Base-by-base conservation (phyloP, 92 coral and sea anemone species). In the Epizoanthus illoricatus region DNA sequence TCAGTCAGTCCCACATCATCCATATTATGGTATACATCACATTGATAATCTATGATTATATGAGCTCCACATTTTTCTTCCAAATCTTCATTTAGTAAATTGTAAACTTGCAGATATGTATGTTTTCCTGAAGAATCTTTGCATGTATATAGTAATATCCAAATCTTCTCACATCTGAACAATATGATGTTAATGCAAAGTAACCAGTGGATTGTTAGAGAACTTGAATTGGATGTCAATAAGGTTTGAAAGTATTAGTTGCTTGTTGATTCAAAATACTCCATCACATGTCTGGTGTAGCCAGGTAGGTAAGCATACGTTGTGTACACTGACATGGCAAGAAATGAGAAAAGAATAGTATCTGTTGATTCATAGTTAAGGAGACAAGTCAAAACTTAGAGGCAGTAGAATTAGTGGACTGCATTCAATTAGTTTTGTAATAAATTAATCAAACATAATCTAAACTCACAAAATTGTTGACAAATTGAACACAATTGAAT, bases 251-350 rank as follows among this genome's bases (percentile, higher is more conserved):
- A 42, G 42, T n/a, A n/a, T 78, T 70, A 78, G 12, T 78, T 63
- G 69, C 21, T 13, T 24, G 43, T 42, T 33, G 71, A 42, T 64
- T 64, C 89, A 81, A 92, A 69, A 73, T 92, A 92, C 73, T 76
- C 81, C 71, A 88, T 85, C 66, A 93, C 90, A 62, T 96, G 89
- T 73, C 87, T 76, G 7, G 92, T 80, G 80, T 93, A 96, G 12
- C 96, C 94, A 5, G 98, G 98, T 21, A 96, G 75, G 80, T 91
- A 96, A 4, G 97, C 98, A 82, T 93, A 96, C 9, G 98, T 96
- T 0, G 98, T 84, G 82, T 93, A 96, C 42, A 94, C 87, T n/a
- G 98, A 93, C 98, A 96, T 96, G 24, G 92, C 98, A 67, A 96
- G 90, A 33, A 96, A 66, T 36, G 96, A 90, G 63, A 93, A 89